Evolutionary conservation across 2,797 vertebrate species (phyloP).

Genomic region (Anisognathus igniventris): DNA sequence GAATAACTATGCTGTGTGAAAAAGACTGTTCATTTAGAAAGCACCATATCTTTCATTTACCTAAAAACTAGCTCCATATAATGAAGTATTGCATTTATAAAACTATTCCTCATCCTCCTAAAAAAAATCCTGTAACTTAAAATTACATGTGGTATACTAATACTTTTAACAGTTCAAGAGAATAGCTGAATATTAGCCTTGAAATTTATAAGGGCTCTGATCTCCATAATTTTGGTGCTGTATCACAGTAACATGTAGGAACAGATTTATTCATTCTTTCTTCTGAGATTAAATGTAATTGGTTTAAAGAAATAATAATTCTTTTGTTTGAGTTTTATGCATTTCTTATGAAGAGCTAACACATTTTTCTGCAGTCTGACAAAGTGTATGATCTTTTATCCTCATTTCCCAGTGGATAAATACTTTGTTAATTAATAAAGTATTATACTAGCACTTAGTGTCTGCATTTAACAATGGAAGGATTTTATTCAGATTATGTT

Average conservation of each 20-base stretch:
- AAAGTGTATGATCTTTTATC: constrained; percentile 74
- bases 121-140: background rate
- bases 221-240: constrained; percentile 45
- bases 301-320: constrained; percentile 77
- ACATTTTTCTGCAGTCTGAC: constrained; percentile 74
- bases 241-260: constrained; percentile 59
- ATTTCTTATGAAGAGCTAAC: constrained; percentile 77
- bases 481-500: constrained; percentile 80
- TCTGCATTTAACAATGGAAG: constrained; percentile 73
- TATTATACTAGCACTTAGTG: constrained; percentile 76
- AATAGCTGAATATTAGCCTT: constrained; percentile 22
- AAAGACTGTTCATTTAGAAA: background rate
- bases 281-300: constrained; percentile 78
- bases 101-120: background rate
- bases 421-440: constrained; percentile 81
- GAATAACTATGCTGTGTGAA: background rate
- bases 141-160: background rate
- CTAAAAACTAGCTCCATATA: background rate
- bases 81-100: background rate
- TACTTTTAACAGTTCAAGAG: background rate
- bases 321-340: constrained; percentile 78
- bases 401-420: constrained; percentile 78
- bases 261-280: constrained; percentile 72
- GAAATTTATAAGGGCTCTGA: constrained; percentile 45
- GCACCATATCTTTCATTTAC: background rate